phyloP scores from a whole-genome alignment of 1,140 invertebrate genomes.

The Leptinotarsa defecta region DNA sequence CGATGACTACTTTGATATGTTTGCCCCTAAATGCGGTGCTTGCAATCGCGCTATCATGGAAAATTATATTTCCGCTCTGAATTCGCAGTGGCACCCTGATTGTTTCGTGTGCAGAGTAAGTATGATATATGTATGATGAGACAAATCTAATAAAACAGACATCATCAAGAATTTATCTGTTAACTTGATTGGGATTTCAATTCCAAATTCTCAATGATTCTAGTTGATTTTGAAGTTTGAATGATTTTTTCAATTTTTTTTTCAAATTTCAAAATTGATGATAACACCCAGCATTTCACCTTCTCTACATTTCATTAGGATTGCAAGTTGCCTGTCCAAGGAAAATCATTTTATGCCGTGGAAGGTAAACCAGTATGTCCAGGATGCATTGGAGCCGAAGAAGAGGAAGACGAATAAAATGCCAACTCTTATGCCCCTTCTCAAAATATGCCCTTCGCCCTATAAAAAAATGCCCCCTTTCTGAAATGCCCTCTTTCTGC shows the following conservation, averaged over 20 bases:
- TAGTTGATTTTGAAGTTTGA: too few relatives aligned
- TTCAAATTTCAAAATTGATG: too few relatives aligned
- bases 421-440: conserved; percentile 32
- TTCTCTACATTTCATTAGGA: conserved; percentile 66
- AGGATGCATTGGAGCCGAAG: conserved; percentile 86
- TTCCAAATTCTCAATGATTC: too few relatives aligned
- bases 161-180: too few relatives aligned
- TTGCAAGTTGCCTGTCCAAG: conserved; percentile 87
- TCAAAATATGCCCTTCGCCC: conserved; percentile 5
- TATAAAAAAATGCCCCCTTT: conserved; percentile 9
- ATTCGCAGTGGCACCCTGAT: conserved; percentile 98
- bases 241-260: too few relatives aligned
- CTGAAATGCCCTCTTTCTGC: conserved; percentile 11
- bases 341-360: conserved; percentile 94
- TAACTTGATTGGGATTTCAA: too few relatives aligned
- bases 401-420: conserved; percentile 72
- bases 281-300: too few relatives aligned
- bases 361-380: conserved; percentile 90
- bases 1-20: conserved; percentile 97
- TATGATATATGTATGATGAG: conserved; percentile 37
- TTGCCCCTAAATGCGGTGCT: conserved; percentile 97
- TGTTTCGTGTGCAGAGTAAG: conserved; percentile 99
- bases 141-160: too few relatives aligned
- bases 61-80: conserved; percentile 98
- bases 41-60: conserved; percentile 97